These are phyloP conservation scores for Microchrysa polita DNA, from an alignment of 2,888 invertebrate genomes.

Conservation along the genomic window DNA sequence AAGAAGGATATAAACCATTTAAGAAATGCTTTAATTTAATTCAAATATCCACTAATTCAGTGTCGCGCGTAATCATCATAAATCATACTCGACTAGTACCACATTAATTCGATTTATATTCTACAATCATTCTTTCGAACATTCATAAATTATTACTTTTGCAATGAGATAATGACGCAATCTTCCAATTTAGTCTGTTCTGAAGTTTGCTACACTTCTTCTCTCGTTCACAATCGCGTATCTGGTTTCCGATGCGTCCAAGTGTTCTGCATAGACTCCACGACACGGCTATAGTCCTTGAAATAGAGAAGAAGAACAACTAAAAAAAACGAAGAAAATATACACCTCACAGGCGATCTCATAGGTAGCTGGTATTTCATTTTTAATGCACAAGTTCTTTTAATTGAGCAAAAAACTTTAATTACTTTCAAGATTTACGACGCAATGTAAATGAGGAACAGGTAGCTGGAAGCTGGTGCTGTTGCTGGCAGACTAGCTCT, in stretches of 20 bases:
- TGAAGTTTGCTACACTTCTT: neutral
- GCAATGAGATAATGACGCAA: neutral
- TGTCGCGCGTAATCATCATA: neutral
- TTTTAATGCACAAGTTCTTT: conserved; percentile 46
- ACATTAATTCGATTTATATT: conserved; percentile 2
- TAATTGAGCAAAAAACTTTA: conserved; percentile 50
- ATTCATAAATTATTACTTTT: neutral
- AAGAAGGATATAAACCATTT: no score
- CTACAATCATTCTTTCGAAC: neutral
- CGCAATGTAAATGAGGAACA: conserved; percentile 47
- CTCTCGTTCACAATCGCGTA: neutral
- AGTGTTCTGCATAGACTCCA: no score
- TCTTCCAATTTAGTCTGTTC: conserved; percentile 1
- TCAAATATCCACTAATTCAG: no score
- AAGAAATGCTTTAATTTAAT: no score
- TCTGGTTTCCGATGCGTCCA: no score
- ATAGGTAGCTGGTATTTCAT: conserved; percentile 22
- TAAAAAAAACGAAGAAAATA: neutral
- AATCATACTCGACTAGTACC: no score
- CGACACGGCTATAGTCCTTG: neutral
- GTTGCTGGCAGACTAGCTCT: neutral
- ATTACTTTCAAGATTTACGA: conserved; percentile 49
- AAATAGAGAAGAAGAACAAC: neutral
- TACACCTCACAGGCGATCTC: neutral
- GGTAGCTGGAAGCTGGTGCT: no score